Base-by-base conservation (phyloP, 2,888 invertebrate species). In the Brachynemurus nebulosus region DNA sequence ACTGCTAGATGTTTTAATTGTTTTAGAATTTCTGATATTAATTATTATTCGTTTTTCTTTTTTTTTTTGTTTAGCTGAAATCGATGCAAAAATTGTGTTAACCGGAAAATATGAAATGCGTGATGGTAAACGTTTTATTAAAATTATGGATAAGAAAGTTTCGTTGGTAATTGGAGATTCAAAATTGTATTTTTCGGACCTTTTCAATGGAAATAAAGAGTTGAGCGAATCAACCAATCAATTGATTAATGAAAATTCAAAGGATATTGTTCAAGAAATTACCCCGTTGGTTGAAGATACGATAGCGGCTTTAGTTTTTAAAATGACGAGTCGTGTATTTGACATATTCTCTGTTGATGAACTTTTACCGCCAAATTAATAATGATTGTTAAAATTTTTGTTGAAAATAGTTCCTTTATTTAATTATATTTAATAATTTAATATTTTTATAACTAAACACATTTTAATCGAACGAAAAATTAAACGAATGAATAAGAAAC, bases 161-260 rank as follows among this genome's bases (percentile, higher is more conserved):
- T 25, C 23, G 5, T 20, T 40, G 8, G 42, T 40, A 2, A 50
- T 57, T 4, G 51, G 50, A 4, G 49, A 48, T n/a, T 49, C 51
- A 11, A 44, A 44, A 4, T 42, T 57, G 3, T 46, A 57, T 42
- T 53, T 58, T 45, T 47, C 50, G 18, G 52, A 58, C 44, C 44
- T 59, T 4, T 56, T 59, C 41, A 52, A 51, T 18, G 54, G 52
- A 4, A 57, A 57, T 47, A 50, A 53, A 42, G 51, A 52, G 37
- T 33, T 59, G 5, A 55, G 54, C 16, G 50, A 53, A 25, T 48
- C 57, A 4, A 60, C 62, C 12, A 65, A 65, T 47, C 53, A 53
- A 34, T 56, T 61, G 2, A 59, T 66, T 42, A 61, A 58, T 45
- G 61, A 63, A 35, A 66, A 65, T 48, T 56, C 60, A 27, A 54